Conservation (phyloP, 2,888 invertebrate species). For the Lampropteryx suffumata region DNA sequence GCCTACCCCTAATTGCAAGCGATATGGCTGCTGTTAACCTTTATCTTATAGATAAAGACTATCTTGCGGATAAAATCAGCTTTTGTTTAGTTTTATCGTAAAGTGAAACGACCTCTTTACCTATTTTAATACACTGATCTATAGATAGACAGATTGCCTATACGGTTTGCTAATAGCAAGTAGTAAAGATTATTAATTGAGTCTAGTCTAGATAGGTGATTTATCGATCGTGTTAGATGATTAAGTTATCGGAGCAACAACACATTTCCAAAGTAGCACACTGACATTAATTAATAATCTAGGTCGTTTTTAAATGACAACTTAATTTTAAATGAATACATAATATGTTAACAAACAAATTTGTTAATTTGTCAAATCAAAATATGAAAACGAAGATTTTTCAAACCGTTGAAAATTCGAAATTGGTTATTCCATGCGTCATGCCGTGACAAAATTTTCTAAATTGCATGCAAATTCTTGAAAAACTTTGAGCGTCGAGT, state of each 20-base stretch:
- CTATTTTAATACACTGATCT: slow-evolving; percentile 26
- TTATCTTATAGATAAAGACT: slow-evolving; percentile 54
- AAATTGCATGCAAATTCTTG: slow-evolving; percentile 8
- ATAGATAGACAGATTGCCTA: not conserved
- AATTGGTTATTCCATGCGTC: not conserved
- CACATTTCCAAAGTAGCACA: no score
- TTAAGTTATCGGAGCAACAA: not conserved
- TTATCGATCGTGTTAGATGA: not conserved
- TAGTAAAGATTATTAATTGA: slow-evolving; percentile 8
- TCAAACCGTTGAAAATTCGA: no score
- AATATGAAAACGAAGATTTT: no score
- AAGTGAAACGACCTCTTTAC: slow-evolving; percentile 37
- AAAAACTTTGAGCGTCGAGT: not conserved
- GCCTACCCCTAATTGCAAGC: slow-evolving; percentile 59
- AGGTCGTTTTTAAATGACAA: no score
- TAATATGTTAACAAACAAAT: no score
- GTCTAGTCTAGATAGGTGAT: slow-evolving; percentile 8
- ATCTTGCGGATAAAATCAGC: slow-evolving; percentile 44
- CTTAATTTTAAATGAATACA: no score
- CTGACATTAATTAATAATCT: no score
- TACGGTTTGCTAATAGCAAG: slow-evolving; percentile 4
- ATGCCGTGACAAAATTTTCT: not conserved
- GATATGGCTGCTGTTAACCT: slow-evolving; percentile 54
- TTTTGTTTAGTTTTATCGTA: slow-evolving; percentile 36
- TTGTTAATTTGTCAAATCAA: no score